These are phyloP conservation scores for Anoplopoma fimbria DNA, from an alignment of 2,113 vertebrate genomes.

Conservation along the genomic window DNA sequence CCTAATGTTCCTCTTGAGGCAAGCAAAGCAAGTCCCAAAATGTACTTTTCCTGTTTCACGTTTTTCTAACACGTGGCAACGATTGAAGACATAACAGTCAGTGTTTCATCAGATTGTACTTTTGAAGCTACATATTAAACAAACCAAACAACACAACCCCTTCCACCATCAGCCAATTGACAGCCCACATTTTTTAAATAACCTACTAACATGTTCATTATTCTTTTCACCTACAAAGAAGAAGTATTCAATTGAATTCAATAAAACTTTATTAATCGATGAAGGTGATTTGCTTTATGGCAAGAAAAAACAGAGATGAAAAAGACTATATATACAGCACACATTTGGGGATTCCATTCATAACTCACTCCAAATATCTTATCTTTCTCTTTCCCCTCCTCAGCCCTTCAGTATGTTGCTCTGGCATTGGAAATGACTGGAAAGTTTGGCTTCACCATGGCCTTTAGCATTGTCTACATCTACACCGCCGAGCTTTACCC, in stretches of 20 bases:
- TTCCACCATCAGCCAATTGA: too few species aligned
- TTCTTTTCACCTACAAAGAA: not conserved
- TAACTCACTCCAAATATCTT: not conserved
- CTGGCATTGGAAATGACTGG: conserved; percentile 90
- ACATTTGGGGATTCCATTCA: not conserved
- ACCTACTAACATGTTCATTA: not conserved
- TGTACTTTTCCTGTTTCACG: not conserved
- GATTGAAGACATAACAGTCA: too few species aligned
- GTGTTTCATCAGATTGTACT: not conserved
- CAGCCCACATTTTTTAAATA: not conserved
- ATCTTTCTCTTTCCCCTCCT: not conserved
- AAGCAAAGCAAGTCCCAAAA: not conserved
- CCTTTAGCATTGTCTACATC: conserved; percentile 93
- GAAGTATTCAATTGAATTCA: not conserved
- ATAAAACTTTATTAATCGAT: not conserved
- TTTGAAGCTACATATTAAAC: not conserved
- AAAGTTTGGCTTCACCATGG: conserved; percentile 93
- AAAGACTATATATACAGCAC: not conserved
- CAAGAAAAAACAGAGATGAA: not conserved
- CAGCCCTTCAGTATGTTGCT: conserved; percentile 84
- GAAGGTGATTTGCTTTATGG: not conserved
- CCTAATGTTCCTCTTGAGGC: not conserved
- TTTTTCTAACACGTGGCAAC: not conserved
- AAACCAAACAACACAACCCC: not conserved
- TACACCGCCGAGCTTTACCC: conserved; percentile 96